phyloP scores from a whole-genome alignment of 2,113 vertebrate species.

The Tachysurus vachellii region DNA sequence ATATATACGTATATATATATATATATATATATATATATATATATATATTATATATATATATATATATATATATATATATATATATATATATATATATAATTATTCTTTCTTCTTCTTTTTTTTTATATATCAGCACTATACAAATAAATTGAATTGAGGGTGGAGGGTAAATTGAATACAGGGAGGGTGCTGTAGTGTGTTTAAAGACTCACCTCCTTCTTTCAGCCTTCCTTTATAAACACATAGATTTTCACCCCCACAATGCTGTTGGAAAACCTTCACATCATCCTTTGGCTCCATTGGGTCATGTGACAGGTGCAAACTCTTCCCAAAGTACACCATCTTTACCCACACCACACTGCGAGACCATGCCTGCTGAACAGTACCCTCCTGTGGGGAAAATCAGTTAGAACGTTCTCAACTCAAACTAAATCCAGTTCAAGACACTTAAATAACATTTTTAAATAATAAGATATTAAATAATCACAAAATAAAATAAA shows the following conservation, averaged over 20 bases:
- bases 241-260: slow-evolving; percentile 94
- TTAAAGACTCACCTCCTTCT: slow-evolving; percentile 81
- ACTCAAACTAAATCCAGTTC: background rate
- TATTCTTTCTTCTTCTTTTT: too few species aligned
- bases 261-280: slow-evolving; percentile 91
- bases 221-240: slow-evolving; percentile 83
- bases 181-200: background rate
- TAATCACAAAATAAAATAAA: background rate
- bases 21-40: too few species aligned
- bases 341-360: slow-evolving; percentile 81
- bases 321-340: slow-evolving; percentile 84
- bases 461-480: too few species aligned
- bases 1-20: too few species aligned
- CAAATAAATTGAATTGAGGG: too few species aligned
- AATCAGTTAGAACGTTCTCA: background rate
- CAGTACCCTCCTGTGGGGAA: slow-evolving; percentile 71
- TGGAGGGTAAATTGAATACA: too few species aligned
- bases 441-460: background rate
- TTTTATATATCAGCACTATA: too few species aligned
- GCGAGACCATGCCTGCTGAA: slow-evolving; percentile 73
- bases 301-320: slow-evolving; percentile 75
- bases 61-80: too few species aligned
- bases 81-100: too few species aligned
- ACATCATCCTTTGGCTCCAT: slow-evolving; percentile 81
- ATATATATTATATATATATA: too few species aligned